These are phyloP conservation scores for Arizona elegans DNA, from an alignment of 2,113 vertebrate species.

Conservation along the genomic window DNA sequence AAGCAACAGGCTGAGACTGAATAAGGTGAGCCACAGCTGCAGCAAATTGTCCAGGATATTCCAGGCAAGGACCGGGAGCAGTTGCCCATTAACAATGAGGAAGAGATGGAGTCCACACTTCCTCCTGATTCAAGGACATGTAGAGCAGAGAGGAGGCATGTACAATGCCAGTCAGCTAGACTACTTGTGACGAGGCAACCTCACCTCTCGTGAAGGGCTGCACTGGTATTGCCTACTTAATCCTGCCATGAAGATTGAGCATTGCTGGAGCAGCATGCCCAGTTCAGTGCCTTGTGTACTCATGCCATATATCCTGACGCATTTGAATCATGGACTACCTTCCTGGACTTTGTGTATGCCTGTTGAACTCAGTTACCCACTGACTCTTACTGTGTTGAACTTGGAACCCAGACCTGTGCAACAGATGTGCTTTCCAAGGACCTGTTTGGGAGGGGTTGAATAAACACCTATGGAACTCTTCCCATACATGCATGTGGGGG, in stretches of 20 bases:
- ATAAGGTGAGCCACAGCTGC: neutral
- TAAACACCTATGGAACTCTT: neutral
- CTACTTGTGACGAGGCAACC: neutral
- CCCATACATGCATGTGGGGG: too few relatives aligned
- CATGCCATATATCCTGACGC: neutral
- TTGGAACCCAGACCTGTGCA: neutral
- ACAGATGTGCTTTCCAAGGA: neutral
- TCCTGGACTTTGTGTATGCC: neutral
- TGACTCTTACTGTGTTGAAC: neutral
- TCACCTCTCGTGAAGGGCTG: neutral
- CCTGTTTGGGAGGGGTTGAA: neutral
- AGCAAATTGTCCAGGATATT: neutral
- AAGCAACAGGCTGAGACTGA: neutral
- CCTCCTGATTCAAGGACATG: neutral
- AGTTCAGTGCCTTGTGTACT: neutral
- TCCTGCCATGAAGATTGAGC: neutral
- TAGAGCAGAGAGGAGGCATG: neutral
- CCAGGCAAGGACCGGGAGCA: neutral
- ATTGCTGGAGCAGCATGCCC: neutral
- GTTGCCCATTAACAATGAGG: neutral
- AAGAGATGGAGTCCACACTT: neutral
- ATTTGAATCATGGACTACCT: neutral
- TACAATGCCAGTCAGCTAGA: neutral
- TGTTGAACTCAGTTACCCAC: neutral
- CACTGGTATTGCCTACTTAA: neutral